phyloP scores from a whole-genome alignment of 2,113 vertebrate genomes.

The Antigone vipio region DNA sequence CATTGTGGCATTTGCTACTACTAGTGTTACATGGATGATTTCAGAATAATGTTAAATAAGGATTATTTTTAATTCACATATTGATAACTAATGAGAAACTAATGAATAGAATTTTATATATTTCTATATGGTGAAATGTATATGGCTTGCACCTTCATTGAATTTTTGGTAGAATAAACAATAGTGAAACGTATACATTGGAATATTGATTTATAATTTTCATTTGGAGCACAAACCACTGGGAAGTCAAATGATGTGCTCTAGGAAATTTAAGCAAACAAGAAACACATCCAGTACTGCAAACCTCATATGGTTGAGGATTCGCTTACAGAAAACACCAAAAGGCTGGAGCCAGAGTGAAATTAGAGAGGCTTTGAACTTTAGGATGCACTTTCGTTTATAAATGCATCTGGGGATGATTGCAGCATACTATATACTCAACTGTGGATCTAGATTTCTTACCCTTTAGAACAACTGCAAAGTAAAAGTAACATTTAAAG shows the following conservation, averaged over 20 bases:
- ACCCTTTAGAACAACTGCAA: not conserved
- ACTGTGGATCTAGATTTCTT: not conserved
- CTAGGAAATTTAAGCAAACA: not conserved
- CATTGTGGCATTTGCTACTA: constrained; percentile 14
- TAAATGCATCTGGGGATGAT: not conserved
- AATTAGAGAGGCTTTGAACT: not conserved
- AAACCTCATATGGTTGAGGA: not conserved
- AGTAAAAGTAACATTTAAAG: not conserved
- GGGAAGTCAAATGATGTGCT: not conserved
- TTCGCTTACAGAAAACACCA: not conserved
- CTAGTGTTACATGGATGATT: not conserved
- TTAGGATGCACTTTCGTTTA: not conserved
- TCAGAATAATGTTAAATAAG: constrained; percentile 16
- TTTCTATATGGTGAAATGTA: constrained; percentile 53
- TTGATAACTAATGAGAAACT: not conserved
- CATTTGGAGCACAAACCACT: not conserved
- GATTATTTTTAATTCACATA: constrained; percentile 26
- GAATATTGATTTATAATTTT: constrained; percentile 42
- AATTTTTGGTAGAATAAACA: constrained; percentile 57
- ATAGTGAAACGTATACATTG: constrained; percentile 14
- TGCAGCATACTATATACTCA: not conserved
- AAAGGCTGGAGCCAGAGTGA: not conserved
- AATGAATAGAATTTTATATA: constrained; percentile 24
- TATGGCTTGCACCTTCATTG: constrained; percentile 33
- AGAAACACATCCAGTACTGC: not conserved